Percentiles rank a stretch among this genome's conserved stretches.
Evolutionary conservation across 2,797 vertebrate genomes (phyloP).

Genomic region (Cossypha caffra): DNA sequence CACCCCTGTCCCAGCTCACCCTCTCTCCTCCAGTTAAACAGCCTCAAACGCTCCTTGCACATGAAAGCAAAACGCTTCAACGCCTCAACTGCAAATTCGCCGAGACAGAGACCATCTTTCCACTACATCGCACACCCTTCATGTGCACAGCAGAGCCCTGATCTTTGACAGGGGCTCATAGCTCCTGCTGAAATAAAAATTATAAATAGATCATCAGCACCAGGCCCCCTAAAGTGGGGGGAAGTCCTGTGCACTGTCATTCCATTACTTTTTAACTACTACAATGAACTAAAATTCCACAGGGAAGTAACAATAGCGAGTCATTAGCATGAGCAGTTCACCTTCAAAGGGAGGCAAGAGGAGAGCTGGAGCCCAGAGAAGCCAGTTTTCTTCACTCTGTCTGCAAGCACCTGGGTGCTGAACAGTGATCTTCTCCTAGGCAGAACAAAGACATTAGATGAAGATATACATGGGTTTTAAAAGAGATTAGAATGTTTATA

Average conservation of each 20-base stretch:
- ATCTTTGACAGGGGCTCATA: neutral
- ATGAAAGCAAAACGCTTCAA: neutral
- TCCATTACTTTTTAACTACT: neutral
- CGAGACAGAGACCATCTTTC: neutral
- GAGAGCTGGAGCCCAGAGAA: neutral
- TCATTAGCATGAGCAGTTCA: neutral
- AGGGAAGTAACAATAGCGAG: neutral
- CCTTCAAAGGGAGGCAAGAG: neutral
- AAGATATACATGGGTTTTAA: neutral
- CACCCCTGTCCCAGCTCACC: neutral
- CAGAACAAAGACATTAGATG: neutral
- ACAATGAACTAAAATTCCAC: neutral
- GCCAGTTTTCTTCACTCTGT: neutral
- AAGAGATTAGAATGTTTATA: neutral
- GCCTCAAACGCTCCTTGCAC: neutral
- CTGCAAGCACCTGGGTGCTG: neutral
- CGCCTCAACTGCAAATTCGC: neutral
- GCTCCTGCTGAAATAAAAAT: neutral
- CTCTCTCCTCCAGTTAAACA: neutral
- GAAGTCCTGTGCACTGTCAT: neutral
- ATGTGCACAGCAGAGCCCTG: neutral
- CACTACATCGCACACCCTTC: neutral
- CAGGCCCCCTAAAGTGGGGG: neutral
- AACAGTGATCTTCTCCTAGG: neutral
- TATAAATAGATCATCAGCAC: conserved; percentile 11